Conservation (phyloP, 2,888 invertebrate species). For the Antitype chi region DNA sequence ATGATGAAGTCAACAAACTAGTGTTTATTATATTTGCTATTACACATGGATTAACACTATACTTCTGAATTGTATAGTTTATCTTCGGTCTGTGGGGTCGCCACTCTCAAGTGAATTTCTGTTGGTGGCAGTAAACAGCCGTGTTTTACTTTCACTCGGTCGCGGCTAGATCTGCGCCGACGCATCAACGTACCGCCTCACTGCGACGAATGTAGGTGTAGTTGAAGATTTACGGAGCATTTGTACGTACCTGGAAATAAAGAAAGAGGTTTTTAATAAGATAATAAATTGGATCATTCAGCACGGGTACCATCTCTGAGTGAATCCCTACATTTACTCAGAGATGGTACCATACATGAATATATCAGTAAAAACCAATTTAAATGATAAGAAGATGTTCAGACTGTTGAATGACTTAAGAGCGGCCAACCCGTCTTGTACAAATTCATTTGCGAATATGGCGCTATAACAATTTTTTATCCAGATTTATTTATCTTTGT, state of each 20-base stretch:
- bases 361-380: neutral
- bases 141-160: constrained; percentile 73
- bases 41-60: neutral
- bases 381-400: neutral
- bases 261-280: constrained; percentile 19
- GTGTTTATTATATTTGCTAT: neutral
- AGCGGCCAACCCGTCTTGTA: too few relatives aligned
- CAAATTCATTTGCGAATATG: too few relatives aligned
- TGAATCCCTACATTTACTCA: too few relatives aligned
- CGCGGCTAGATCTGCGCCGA: constrained; percentile 62
- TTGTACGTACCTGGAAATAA: constrained; percentile 66
- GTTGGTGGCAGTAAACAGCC: constrained; percentile 52
- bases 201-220: constrained; percentile 52
- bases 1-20: neutral
- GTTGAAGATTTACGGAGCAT: neutral
- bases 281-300: neutral
- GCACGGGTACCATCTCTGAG: neutral
- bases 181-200: constrained; percentile 53
- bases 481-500: too few relatives aligned
- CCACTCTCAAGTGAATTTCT: constrained; percentile 63
- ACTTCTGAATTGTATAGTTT: constrained; percentile 29
- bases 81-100: constrained; percentile 31
- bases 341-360: too few relatives aligned
- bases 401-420: too few relatives aligned
- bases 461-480: too few relatives aligned